phyloP scores from a whole-genome alignment of 2,797 vertebrate genomes.

The Helostoma temminkii region DNA sequence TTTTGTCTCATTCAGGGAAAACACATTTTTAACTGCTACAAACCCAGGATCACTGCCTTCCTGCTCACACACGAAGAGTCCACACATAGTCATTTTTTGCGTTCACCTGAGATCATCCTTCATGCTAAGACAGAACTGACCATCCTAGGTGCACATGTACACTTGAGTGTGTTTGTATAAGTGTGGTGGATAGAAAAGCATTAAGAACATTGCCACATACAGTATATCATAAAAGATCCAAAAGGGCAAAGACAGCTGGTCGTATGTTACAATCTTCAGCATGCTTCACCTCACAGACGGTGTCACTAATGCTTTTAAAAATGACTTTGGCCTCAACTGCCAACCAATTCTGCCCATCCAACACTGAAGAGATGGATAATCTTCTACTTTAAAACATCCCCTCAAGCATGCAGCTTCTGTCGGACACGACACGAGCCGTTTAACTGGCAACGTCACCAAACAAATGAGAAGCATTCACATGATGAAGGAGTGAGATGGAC shows the following conservation, averaged over 20 bases:
- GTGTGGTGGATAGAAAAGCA: constrained; percentile 21
- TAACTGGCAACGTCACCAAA: constrained; percentile 57
- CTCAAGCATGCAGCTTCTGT: constrained; percentile 46
- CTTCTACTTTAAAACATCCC: constrained; percentile 46
- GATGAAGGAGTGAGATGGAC: constrained; percentile 52
- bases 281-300: constrained; percentile 32
- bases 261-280: constrained; percentile 61
- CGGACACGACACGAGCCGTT: constrained; percentile 55
- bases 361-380: constrained; percentile 46
- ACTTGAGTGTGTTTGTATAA: not conserved
- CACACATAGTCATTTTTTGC: constrained; percentile 1
- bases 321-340: constrained; percentile 68
- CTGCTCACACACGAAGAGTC: constrained; percentile 3
- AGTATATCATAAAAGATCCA: constrained; percentile 50
- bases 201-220: constrained; percentile 22
- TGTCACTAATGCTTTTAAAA: constrained; percentile 58
- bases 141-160: not conserved
- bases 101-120: constrained; percentile 11
- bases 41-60: constrained; percentile 9
- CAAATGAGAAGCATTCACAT: constrained; percentile 49
- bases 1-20: constrained; percentile 21
- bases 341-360: constrained; percentile 8
- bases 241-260: constrained; percentile 40
- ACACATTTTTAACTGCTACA: constrained; percentile 35
- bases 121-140: constrained; percentile 11